These are phyloP conservation scores for Lasioglossum baleicum DNA, from an alignment of 1,140 invertebrate species.

Conservation along the genomic window DNA sequence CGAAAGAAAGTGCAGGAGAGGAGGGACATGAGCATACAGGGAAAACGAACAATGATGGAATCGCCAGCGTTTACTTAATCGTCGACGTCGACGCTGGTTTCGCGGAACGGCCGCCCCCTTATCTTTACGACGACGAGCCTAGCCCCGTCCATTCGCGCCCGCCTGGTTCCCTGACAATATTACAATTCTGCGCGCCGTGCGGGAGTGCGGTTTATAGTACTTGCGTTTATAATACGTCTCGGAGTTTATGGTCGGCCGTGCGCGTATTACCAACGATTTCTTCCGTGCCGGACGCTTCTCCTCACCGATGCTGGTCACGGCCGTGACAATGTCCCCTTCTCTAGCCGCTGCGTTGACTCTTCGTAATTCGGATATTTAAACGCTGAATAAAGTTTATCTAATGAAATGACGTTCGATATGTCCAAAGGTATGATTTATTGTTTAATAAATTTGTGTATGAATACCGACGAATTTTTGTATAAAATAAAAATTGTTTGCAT, in stretches of 20 bases:
- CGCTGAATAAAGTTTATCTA: background rate
- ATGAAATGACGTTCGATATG: too few relatives aligned
- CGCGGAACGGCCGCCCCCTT: conserved; percentile 44
- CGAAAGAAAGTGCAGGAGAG: background rate
- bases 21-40: background rate
- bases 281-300: conserved; percentile 27
- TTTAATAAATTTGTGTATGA: too few relatives aligned
- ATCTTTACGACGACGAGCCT: conserved; percentile 64
- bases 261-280: conserved; percentile 38
- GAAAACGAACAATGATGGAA: conserved; percentile 4
- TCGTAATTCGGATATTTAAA: conserved; percentile 16
- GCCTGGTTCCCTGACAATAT: conserved; percentile 61
- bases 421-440: too few relatives aligned
- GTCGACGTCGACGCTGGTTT: conserved; percentile 20
- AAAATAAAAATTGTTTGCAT: too few relatives aligned
- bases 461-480: too few relatives aligned
- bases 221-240: conserved; percentile 68
- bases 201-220: conserved; percentile 70
- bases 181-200: conserved; percentile 65
- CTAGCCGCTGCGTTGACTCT: background rate
- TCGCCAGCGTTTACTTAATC: conserved; percentile 33
- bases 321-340: conserved; percentile 33
- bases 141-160: conserved; percentile 54
- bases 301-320: conserved; percentile 24
- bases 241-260: conserved; percentile 61